These are phyloP conservation scores for Ceratina japonica DNA, from an alignment of 1,140 invertebrate species.

Conservation along the genomic window DNA sequence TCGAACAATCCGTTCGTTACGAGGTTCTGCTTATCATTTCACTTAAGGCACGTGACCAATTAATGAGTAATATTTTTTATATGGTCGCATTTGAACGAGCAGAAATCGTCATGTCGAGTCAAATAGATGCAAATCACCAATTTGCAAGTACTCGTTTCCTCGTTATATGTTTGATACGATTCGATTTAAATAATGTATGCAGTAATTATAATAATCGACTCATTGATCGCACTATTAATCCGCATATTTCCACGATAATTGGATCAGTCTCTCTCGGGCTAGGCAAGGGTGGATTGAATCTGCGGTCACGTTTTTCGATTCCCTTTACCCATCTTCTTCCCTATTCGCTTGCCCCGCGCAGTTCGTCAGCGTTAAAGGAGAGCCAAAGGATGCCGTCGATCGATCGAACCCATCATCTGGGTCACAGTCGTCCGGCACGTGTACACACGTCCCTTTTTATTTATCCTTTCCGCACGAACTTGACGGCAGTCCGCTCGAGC, in stretches of 20 bases:
- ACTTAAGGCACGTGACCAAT: neutral
- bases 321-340: neutral
- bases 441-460: slow-evolving; percentile 38
- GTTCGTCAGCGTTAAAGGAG: slow-evolving; percentile 27
- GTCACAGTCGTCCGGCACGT: slow-evolving; percentile 17
- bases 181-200: too few species aligned
- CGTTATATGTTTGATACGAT: too few species aligned
- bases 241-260: slow-evolving; percentile 18
- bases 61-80: neutral
- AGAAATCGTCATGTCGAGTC: too few species aligned
- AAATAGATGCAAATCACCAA: too few species aligned
- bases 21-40: neutral
- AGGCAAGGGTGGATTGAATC: neutral
- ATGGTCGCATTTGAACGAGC: too few species aligned
- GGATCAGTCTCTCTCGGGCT: slow-evolving; percentile 27
- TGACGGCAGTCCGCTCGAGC: neutral
- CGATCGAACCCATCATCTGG: slow-evolving; percentile 49
- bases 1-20: neutral
- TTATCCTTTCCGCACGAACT: neutral
- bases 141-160: too few species aligned
- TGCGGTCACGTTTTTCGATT: slow-evolving; percentile 7
- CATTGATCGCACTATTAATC: slow-evolving; percentile 20
- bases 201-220: too few species aligned
- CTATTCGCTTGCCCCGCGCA: neutral
- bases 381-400: slow-evolving; percentile 43